These are phyloP conservation scores for Uropsilus gracilis DNA, from an alignment of 2,113 vertebrate species.

Conservation along the genomic window DNA sequence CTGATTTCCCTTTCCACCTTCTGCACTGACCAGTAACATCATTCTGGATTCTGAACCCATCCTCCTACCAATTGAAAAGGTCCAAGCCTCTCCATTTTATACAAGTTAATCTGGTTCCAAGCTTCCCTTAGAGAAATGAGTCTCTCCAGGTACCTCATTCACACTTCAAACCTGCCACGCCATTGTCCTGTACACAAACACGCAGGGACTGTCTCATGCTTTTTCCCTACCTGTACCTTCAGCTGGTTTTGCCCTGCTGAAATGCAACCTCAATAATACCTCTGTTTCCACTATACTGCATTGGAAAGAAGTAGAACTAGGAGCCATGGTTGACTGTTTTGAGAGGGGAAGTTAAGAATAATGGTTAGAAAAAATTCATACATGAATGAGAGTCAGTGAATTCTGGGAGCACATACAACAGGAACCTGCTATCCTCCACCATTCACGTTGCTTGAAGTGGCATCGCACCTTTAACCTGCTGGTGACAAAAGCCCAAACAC, in stretches of 20 bases:
- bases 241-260: neutral
- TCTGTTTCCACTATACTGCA: neutral
- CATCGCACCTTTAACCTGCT: neutral
- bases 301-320: neutral
- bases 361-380: neutral
- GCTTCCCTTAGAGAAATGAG: neutral
- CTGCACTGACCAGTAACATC: neutral
- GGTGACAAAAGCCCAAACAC: neutral
- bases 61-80: neutral
- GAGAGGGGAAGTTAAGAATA: neutral
- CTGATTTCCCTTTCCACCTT: neutral
- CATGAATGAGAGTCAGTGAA: neutral
- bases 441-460: neutral
- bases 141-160: neutral
- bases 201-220: neutral
- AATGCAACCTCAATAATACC: neutral
- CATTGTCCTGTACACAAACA: neutral
- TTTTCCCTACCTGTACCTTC: neutral
- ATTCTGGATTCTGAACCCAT: neutral
- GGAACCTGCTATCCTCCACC: neutral
- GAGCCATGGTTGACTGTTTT: neutral
- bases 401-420: neutral
- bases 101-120: neutral
- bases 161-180: rapidly evolving
- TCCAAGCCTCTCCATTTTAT: neutral